These are phyloP conservation scores for Cercopithecus mona DNA, from an alignment of 2,113 vertebrate genomes.

Conservation along the genomic window DNA sequence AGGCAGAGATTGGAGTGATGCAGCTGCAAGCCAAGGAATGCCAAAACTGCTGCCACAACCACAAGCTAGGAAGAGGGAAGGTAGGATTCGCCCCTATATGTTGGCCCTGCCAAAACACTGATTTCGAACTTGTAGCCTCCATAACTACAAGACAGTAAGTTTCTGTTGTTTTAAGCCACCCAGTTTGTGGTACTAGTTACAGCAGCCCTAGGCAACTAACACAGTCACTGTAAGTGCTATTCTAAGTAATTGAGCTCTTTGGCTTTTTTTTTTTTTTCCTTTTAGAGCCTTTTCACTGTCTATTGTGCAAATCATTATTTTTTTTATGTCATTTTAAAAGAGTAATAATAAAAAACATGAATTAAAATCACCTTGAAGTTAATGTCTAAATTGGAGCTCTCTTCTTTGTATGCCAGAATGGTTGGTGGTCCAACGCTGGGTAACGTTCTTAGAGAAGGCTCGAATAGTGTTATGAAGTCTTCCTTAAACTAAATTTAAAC, in stretches of 20 bases:
- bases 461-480: constrained; percentile 59
- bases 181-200: background rate
- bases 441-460: constrained; percentile 51
- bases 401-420: constrained; percentile 53
- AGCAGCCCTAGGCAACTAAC: background rate
- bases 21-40: background rate
- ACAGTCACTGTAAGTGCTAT: background rate
- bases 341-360: background rate
- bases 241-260: background rate
- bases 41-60: background rate
- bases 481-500: constrained; percentile 58
- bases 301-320: background rate
- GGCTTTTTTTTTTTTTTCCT: background rate
- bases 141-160: background rate
- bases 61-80: background rate
- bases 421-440: constrained; percentile 46
- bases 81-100: rapidly evolving
- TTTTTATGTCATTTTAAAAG: background rate
- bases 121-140: background rate
- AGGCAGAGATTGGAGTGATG: too few species aligned
- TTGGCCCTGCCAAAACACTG: too few species aligned
- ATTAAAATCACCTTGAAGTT: constrained; percentile 60
- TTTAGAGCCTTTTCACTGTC: background rate
- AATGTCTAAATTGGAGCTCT: background rate
- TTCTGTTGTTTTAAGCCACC: background rate